Base-by-base conservation (phyloP, 2,888 invertebrate genomes). In the Melanophora roralis region DNA sequence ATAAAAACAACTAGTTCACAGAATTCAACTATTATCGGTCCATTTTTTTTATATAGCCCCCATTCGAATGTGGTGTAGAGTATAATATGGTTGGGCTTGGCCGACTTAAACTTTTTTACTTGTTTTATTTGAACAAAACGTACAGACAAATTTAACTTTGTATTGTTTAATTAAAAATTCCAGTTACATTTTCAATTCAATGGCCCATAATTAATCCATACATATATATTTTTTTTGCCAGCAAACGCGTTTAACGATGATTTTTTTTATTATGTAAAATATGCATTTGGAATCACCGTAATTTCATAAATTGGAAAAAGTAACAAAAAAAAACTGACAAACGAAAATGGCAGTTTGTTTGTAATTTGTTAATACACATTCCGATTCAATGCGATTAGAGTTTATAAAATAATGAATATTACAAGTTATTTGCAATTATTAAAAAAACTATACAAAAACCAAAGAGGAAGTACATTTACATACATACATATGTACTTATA, bases 201-300 rank as follows among this genome's bases (percentile, higher is more conserved):
- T 78, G 73, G 59, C 73, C 78, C 64, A 73, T 62, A 74, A 74
- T 74, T 73, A 62, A 76, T 76, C 49, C 64, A 49, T 34, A 53
- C 68, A 55, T 62, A 27, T n/a, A n/a, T n/a, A n/a, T n/a, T n/a
- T n/a, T n/a, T 49, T 67, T 49, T 74, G 38, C 59, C 73, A 69
- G 62, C 19, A 72, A 40, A n/a, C n/a, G 47, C 11, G 27, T 32
- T 57, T 19, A 64, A 3, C 3, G 3, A 27, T 27, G 27, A 27
- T 6, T 3, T 27, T 27, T 8, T 32, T 32, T 57, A 67, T 78
- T 64, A 78, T 64, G 49, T 53, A 78, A 78, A 36, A 45, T 59
- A 34, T n/a, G n/a, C n/a, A n/a, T 74, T 69, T 74, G 74, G 69
- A 79, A 59, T 78, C 57, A 74, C 64, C 62, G 59, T 49, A 62